These are phyloP conservation scores for Hylia prasina DNA, from an alignment of 2,113 vertebrate species.

Conservation along the genomic window DNA sequence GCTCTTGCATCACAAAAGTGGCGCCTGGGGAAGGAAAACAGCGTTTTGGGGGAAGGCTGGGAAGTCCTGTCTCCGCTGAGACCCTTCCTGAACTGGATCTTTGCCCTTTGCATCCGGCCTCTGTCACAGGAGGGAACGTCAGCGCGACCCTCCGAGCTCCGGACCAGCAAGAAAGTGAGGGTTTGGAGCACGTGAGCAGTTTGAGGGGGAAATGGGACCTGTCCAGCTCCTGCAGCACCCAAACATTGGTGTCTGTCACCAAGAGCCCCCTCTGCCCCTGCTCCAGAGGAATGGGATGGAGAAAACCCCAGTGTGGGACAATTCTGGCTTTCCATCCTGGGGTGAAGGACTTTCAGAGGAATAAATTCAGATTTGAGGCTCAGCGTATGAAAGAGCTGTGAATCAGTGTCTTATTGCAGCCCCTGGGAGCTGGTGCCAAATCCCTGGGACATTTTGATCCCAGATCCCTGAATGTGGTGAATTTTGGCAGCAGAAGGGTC, in stretches of 20 bases:
- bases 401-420: not conserved
- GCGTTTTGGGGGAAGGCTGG: not conserved
- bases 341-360: not conserved
- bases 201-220: not conserved
- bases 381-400: not conserved
- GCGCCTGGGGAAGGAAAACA: not conserved
- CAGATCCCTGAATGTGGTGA: not conserved
- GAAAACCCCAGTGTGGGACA: fast-evolving
- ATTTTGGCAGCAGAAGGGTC: not conserved
- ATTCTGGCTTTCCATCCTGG: not conserved
- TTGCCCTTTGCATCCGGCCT: not conserved
- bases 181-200: not conserved
- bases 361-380: not conserved
- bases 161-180: not conserved
- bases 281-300: not conserved
- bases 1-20: not conserved
- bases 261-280: not conserved
- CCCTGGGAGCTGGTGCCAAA: not conserved
- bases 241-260: fast-evolving
- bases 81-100: fast-evolving
- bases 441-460: not conserved
- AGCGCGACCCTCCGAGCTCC: fast-evolving
- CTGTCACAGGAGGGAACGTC: fast-evolving
- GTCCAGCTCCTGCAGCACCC: not conserved
- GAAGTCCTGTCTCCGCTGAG: not conserved